phyloP scores from a whole-genome alignment of 2,888 invertebrate genomes.

The Callyntrura sp. region DNA sequence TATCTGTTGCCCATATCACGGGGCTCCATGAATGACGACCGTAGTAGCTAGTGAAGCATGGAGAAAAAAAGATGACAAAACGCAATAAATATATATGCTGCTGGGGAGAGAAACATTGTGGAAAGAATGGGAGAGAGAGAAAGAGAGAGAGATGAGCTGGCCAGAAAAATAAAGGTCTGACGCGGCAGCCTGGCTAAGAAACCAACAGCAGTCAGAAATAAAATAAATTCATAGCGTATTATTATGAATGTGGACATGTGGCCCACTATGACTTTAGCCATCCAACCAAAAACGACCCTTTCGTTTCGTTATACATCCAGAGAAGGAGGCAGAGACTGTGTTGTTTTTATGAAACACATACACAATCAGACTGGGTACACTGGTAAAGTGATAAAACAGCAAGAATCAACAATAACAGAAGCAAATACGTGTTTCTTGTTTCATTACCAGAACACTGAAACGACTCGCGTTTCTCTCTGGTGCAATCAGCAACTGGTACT shows the following conservation, averaged over 20 bases:
- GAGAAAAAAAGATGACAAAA: constrained; percentile 71
- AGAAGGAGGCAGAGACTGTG: not conserved
- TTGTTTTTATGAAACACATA: not conserved
- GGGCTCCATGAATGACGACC: not conserved
- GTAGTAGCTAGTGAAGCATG: constrained; percentile 50
- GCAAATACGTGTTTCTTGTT: constrained; percentile 18
- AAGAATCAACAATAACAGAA: constrained; percentile 2
- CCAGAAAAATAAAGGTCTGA: constrained; percentile 49
- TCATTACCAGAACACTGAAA: not conserved
- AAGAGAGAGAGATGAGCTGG: constrained; percentile 42
- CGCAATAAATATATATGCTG: constrained; percentile 49
- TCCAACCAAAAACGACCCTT: constrained; percentile 70
- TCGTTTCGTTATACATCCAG: not conserved
- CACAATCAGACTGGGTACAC: not conserved
- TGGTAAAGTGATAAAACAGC: constrained; percentile 20
- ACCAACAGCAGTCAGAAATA: constrained; percentile 60
- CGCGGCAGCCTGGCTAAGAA: constrained; percentile 54
- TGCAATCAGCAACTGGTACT: no score
- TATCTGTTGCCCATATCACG: constrained; percentile 24
- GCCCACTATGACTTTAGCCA: constrained; percentile 70
- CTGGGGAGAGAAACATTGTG: constrained; percentile 59
- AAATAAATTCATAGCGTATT: constrained; percentile 63
- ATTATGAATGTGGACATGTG: constrained; percentile 79
- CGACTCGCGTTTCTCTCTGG: not conserved
- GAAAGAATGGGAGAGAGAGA: constrained; percentile 18